Conservation (phyloP, 2,113 vertebrate genomes). For the Gymnogyps californianus region DNA sequence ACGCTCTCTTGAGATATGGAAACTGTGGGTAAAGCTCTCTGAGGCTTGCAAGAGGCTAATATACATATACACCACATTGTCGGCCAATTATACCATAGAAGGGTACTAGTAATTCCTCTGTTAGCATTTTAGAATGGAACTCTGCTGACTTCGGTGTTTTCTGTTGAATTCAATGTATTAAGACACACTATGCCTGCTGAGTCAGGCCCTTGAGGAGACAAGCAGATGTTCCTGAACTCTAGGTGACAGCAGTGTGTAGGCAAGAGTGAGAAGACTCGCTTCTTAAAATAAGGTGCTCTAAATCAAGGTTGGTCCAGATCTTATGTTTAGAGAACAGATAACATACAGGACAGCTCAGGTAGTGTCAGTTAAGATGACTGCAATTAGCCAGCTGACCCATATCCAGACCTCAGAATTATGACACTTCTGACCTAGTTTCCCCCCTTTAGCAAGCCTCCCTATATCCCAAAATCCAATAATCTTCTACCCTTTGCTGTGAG, state of each 20-base stretch:
- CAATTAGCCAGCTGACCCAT: not conserved
- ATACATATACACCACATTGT: not conserved
- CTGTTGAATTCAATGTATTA: not conserved
- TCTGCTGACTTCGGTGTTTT: constrained; percentile 16
- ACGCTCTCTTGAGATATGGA: not conserved
- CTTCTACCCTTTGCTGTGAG: not conserved
- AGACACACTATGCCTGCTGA: not conserved
- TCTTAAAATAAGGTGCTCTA: not conserved
- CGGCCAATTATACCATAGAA: not conserved
- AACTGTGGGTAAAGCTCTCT: not conserved
- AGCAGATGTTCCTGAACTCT: not conserved
- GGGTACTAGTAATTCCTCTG: not conserved
- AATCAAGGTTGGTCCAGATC: not conserved
- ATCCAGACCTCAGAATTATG: not conserved
- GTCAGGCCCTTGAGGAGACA: not conserved
- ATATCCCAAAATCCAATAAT: not conserved
- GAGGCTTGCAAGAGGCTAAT: not conserved
- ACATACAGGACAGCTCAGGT: not conserved
- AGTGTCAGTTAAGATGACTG: not conserved
- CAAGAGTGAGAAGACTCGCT: not conserved
- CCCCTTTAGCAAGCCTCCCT: not conserved
- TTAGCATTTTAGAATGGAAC: not conserved
- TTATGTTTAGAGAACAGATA: not conserved
- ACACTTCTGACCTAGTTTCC: not conserved
- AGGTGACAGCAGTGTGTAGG: not conserved